A percentile compares a stretch with the other conserved stretches of the same genome.
phyloP scores from a whole-genome alignment of 2,113 vertebrate genomes.

The Petrocephalus microphthalmus region DNA sequence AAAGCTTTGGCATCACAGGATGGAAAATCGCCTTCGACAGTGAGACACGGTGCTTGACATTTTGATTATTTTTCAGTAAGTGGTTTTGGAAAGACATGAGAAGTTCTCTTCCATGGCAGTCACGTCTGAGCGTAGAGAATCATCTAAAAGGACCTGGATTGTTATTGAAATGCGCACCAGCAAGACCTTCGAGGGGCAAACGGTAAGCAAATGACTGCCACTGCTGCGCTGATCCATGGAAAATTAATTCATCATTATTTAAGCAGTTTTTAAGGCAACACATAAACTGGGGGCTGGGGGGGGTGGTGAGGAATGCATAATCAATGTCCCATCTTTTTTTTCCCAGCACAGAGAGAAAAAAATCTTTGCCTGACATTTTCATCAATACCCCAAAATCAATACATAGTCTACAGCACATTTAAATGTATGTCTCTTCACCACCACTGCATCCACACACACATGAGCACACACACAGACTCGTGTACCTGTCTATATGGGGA shows the following conservation, averaged over 20 bases:
- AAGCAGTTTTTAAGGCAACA: constrained; percentile 1
- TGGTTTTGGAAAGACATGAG: neutral
- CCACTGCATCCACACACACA: neutral
- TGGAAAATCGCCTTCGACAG: neutral
- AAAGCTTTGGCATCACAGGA: neutral
- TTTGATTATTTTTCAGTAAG: constrained; percentile 9
- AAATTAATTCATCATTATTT: constrained; percentile 9
- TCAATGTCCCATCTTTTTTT: neutral
- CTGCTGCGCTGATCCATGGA: neutral
- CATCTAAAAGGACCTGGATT: neutral
- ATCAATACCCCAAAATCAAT: constrained; percentile 11
- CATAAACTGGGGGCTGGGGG: neutral
- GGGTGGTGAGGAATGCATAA: neutral
- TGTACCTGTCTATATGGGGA: too few species aligned
- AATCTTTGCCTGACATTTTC: neutral
- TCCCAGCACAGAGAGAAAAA: neutral
- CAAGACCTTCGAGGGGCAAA: neutral
- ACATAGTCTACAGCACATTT: neutral
- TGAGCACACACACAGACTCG: neutral
- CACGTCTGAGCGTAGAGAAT: neutral
- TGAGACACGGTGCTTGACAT: neutral
- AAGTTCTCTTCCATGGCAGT: neutral
- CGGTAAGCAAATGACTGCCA: neutral
- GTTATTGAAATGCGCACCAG: neutral
- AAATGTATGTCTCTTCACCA: neutral